Evolutionary conservation across 2,797 vertebrate genomes (phyloP).

Genomic region (Eulemur coronatus): DNA sequence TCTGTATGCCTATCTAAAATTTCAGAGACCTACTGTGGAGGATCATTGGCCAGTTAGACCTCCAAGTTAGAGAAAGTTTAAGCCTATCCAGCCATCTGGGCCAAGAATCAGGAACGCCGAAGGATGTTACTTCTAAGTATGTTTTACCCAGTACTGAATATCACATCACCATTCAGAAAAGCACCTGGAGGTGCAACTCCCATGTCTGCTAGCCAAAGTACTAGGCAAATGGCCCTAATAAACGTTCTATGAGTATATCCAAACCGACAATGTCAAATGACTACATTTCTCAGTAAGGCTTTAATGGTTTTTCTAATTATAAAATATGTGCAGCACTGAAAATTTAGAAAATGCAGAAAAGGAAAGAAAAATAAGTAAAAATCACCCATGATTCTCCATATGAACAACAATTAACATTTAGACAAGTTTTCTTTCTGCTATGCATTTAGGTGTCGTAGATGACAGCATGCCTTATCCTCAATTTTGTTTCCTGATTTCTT

Average conservation of each 20-base stretch:
- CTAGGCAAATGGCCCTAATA: neutral
- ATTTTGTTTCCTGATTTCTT: neutral
- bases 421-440: neutral
- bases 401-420: neutral
- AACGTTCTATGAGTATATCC: neutral
- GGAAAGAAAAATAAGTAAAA: conserved; percentile 3
- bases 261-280: neutral
- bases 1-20: neutral
- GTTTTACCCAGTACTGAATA: neutral
- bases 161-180: neutral
- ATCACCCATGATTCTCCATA: neutral
- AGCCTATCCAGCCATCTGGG: neutral
- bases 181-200: neutral
- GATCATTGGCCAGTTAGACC: too few relatives aligned
- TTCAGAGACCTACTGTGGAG: neutral
- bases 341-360: neutral
- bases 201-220: neutral
- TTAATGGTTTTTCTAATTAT: neutral
- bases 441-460: neutral
- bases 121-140: neutral
- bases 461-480: neutral
- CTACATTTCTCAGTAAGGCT: neutral
- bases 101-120: neutral
- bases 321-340: neutral
- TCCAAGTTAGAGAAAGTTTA: neutral